Evolutionary conservation across 2,888 invertebrate genomes (phyloP).

Genomic region (Sarcophaga carnaria): DNA sequence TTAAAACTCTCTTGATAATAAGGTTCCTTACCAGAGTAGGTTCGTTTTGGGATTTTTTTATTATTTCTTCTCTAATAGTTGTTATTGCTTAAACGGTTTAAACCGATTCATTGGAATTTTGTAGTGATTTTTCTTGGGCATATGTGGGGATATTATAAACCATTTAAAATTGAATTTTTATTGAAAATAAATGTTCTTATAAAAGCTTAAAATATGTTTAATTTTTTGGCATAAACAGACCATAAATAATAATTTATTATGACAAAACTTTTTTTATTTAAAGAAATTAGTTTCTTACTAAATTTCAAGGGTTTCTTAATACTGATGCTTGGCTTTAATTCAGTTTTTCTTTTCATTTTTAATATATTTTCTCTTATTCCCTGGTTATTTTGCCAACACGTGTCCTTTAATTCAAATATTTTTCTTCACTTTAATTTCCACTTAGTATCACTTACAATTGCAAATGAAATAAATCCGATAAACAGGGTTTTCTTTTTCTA

Average conservation of each 20-base stretch:
- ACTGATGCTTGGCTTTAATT: background rate
- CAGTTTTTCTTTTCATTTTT: background rate
- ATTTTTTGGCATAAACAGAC: background rate
- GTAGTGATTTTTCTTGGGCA: background rate
- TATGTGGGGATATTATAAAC: slow-evolving; percentile 3
- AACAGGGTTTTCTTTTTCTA: background rate
- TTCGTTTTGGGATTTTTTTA: background rate
- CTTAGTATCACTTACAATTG: background rate
- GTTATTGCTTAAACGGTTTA: background rate
- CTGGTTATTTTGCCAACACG: background rate
- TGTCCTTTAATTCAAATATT: background rate
- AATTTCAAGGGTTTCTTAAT: background rate
- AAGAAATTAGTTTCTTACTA: background rate
- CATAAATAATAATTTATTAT: background rate
- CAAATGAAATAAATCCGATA: background rate
- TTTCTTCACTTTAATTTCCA: background rate
- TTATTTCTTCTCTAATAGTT: background rate
- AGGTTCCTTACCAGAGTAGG: background rate
- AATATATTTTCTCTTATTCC: background rate
- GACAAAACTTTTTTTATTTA: rapidly evolving
- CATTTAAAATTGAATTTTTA: slow-evolving; percentile 8
- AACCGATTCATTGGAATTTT: background rate
- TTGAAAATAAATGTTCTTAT: background rate
- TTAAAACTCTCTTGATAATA: background rate
- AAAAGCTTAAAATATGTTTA: background rate